Base-by-base conservation (phyloP, 2,797 vertebrate genomes). In the Pitangus sulphuratus region DNA sequence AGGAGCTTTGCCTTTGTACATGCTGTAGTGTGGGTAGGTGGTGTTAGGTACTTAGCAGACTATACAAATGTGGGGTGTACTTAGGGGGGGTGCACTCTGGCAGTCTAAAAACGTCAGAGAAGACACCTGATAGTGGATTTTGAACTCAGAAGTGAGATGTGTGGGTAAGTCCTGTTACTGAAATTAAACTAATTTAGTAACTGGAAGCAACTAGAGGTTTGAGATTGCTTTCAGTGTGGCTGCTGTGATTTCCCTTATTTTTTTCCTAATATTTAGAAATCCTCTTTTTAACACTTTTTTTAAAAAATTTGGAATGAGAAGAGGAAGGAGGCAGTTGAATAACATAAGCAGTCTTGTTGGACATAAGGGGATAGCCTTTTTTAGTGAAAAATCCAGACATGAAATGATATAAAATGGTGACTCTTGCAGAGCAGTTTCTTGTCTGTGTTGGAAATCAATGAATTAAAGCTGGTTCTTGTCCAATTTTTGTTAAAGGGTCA, bases 401-500 rank as follows among this genome's bases (percentile, higher is more conserved):
- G 5, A 57, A 69, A 14, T 58, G 1, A 48, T 86, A 4, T 5
- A 64, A 64, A 82, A 22, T 9, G 8, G 11, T 75, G 57, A 9
- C 4, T 62, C 3, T 40, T 76, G 20, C 8, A 56, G 44, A 76
- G 30, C 10, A 48, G 18, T 84, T 80, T 26, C 18, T 68, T 80
- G 13, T 20, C 4, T 45, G 10, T 65, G 12, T 40, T 72, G 57
- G 35, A 71, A 50, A 37, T 12, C 0, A 62, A 45, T 64, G 8
- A 92, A 18, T 90, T 42, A 90, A 85, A n/a, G 21, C 4, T 86
- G 16, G 0, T 62, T 83, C 16, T 87, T 76, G 21, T 74, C 61
- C 9, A 31, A 92, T 90, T 94, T 42, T 68, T 95, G 28, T 95
- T 97, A 40, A 94, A 98, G 98, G 95, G 98, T 79, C 95, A 97